phyloP scores from a whole-genome alignment of 2,888 invertebrate genomes.

The Drosophila cracens region DNA sequence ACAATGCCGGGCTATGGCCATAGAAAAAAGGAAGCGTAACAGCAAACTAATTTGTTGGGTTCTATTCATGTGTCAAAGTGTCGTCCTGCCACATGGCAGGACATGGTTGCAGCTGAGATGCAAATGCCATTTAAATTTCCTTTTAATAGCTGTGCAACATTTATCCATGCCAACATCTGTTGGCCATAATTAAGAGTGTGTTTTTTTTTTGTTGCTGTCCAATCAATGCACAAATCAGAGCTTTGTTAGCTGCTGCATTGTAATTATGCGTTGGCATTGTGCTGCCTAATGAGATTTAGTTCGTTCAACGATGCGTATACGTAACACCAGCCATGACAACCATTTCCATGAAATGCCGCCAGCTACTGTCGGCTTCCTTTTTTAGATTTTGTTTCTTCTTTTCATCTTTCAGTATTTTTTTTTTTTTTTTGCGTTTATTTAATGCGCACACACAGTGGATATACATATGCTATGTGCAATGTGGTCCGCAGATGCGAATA shows the following conservation, averaged over 20 bases:
- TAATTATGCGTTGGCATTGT: conserved; percentile 49
- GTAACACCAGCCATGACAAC: conserved; percentile 24
- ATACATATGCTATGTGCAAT: background rate
- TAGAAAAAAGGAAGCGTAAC: background rate
- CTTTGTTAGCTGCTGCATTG: conserved; percentile 15
- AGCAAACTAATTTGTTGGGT: conserved; percentile 9
- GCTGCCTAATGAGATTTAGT: conserved; percentile 60
- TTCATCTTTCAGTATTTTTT: conserved; percentile 7
- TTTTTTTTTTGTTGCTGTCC: conserved; percentile 7
- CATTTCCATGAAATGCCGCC: conserved; percentile 24
- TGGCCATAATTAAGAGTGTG: conserved; percentile 49
- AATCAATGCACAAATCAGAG: conserved; percentile 39
- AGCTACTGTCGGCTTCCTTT: conserved; percentile 18
- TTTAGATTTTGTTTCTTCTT: conserved; percentile 5
- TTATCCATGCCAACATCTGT: background rate
- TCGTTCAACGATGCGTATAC: conserved; percentile 59
- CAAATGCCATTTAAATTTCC: conserved; percentile 46
- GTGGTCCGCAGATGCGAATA: background rate
- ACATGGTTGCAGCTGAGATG: conserved; percentile 36
- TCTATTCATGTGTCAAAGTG: conserved; percentile 73
- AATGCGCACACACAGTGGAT: conserved; percentile 6
- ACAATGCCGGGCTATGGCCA: conserved; percentile 24
- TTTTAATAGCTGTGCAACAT: conserved; percentile 22
- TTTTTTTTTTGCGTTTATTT: conserved; percentile 14
- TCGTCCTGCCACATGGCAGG: conserved; percentile 39